Evolutionary conservation across 2,888 invertebrate species (phyloP), one percentile per base, ranked within the genome.

Genomic region (Hirtodrosophila trivittata): DNA sequence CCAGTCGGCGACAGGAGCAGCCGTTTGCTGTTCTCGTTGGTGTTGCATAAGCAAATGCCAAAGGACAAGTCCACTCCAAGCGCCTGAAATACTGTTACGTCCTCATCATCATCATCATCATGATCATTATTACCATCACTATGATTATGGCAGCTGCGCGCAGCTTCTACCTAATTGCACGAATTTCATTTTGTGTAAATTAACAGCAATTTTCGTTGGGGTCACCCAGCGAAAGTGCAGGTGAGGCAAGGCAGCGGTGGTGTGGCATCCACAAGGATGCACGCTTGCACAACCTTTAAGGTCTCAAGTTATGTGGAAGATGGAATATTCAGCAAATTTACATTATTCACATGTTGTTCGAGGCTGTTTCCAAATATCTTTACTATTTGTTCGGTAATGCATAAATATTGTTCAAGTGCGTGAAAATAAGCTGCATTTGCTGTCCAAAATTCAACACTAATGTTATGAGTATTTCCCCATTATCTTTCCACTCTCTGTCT

Each of bases 101-200:
- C 56, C 59, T 32, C 63, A 51, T 39, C 60, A 72, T 52, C 64
- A 49, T 41, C 56, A 51, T 46, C 46, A 49, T 42, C 67, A 69
- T 57, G 77, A 45, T 41, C 42, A 38, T 60, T 56, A 49, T 25
- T 52, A 54, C 46, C 33, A 56, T 51, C 49, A 54, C 41, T 38
- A 57, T 74, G 54, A 56, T 60, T 47, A 58, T 59, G 62, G 43
- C 57, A 38, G 26, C 55, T 42, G 45, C 37, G 38, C 41, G 60
- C 66, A 58, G 67, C 77, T 80, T 87, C 82, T 73, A 75, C 86
- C 75, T 89, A 89, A 89, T 89, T 89, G 89, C 89, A 88, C 77
- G 88, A 89, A 89, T 88, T 89, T 88, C 89, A 89, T 89, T 89
- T 88, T 77, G 82, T 77, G 74, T 83, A 89, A 89, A 89, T 88